Evolutionary conservation across 1,140 invertebrate species (phyloP).

Genomic region (Bombyx mandarina): DNA sequence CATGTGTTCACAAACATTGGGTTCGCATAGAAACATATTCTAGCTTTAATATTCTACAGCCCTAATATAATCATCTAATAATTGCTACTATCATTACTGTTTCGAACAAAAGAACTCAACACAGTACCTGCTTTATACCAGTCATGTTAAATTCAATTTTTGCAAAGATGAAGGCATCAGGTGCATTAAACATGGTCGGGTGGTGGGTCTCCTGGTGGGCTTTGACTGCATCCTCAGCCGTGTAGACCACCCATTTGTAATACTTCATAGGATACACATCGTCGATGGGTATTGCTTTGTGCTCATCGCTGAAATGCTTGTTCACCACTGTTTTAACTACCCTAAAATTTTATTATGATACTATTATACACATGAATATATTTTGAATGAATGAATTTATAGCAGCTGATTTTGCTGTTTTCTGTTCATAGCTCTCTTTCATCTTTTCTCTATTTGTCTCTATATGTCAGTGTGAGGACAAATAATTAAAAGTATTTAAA

Average conservation of each 20-base stretch:
- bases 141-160: conserved; percentile 82
- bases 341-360: conserved; percentile 24
- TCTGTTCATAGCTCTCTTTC: too few species aligned
- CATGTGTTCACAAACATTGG: too few species aligned
- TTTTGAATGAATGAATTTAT: neutral
- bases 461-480: too few species aligned
- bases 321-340: conserved; percentile 24
- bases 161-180: conserved; percentile 76
- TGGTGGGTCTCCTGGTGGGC: conserved; percentile 83
- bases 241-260: conserved; percentile 75
- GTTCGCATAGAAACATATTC: too few species aligned
- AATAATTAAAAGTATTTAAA: too few species aligned
- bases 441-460: too few species aligned
- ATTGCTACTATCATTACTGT: too few species aligned
- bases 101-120: conserved; percentile 46
- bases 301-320: conserved; percentile 73
- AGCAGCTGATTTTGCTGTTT: too few species aligned
- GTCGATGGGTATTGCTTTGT: conserved; percentile 73
- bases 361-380: neutral
- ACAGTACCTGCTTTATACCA: conserved; percentile 58
- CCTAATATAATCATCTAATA: too few species aligned
- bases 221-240: conserved; percentile 80
- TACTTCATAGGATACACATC: conserved; percentile 77
- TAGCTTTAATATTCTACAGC: too few species aligned
- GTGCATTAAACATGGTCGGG: conserved; percentile 81